Evolutionary conservation across 2,797 vertebrate species (phyloP), one percentile per base, ranked within the genome.

Genomic region (Anomalospiza imberbis): DNA sequence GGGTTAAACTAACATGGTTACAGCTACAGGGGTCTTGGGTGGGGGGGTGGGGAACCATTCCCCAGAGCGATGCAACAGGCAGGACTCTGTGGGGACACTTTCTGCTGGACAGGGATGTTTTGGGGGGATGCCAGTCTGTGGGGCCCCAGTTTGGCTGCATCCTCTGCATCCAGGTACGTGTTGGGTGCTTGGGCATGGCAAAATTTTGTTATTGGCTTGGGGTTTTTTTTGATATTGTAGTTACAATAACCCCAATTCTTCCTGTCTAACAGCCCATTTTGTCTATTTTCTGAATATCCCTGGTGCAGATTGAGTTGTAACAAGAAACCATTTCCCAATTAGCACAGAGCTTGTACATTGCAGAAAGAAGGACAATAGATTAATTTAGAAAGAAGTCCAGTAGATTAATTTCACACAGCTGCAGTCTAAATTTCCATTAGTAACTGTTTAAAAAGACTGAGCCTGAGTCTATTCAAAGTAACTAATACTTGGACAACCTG

Each of bases 71-170:
- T 34, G 34, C 7, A 34, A 34, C 34, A 34, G 34, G 34, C 54
- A n/a, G 40, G 1, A 2, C 45, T 38, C 47, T 47, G 21, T 42
- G 28, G 51, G 36, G 32, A 42, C 6, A 4, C 34, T 34, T 71
- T 42, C 40, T 24, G 22, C 6, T 20, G 58, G 25, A 28, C 0
- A 1, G 29, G 29, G 31, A 5, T 54, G 31, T 12, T 75, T 15
- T 12, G 13, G 0, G 6, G 22, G 7, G 3, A 54, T 21, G 9
- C 13, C 24, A 15, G 28, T n/a, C 25, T 31, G 7, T 10, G 25
- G 16, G n/a, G 13, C 5, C 2, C 2, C 7, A 25, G 17, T 16
- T 48, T 26, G 16, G 8, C 22, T 79, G 19, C 32, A n/a, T 34
- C 1, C 29, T 22, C 51, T 63, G 44, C 21, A 3, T 45, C 19